Percentiles rank a stretch among this genome's conserved stretches.
phyloP scores from a whole-genome alignment of 2,113 vertebrate genomes.

The Istiophorus platypterus region DNA sequence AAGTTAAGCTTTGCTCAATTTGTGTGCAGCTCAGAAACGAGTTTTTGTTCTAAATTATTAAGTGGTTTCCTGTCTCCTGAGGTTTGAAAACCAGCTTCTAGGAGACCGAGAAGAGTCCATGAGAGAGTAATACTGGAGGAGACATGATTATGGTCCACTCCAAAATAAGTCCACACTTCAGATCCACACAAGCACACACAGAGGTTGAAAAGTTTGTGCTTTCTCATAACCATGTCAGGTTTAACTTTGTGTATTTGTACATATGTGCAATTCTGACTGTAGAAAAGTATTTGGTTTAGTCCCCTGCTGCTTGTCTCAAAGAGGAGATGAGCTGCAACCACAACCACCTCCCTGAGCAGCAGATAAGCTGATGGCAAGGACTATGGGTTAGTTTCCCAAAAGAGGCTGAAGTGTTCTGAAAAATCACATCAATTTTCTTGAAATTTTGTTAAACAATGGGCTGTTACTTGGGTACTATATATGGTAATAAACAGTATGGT shows the following conservation, averaged over 20 bases:
- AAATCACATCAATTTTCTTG: background rate
- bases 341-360: background rate
- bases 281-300: constrained; percentile 4
- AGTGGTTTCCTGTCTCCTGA: constrained; percentile 52
- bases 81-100: constrained; percentile 60
- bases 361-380: constrained; percentile 37
- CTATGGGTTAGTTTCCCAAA: constrained; percentile 21
- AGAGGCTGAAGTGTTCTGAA: constrained; percentile 9
- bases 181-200: background rate
- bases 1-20: constrained; percentile 47
- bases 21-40: constrained; percentile 41
- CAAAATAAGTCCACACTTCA: constrained; percentile 45
- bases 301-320: constrained; percentile 34
- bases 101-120: constrained; percentile 36
- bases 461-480: background rate
- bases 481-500: background rate
- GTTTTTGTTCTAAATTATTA: constrained; percentile 68
- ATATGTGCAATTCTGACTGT: constrained; percentile 19
- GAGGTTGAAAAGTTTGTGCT: background rate
- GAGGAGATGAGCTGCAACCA: constrained; percentile 13
- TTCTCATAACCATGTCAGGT: background rate
- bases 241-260: constrained; percentile 18
- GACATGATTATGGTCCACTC: constrained; percentile 45
- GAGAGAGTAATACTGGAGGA: constrained; percentile 38
- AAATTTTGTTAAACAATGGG: background rate